Evolutionary conservation across 2,888 invertebrate species (phyloP).

Genomic region (Parnassius mnemosyne): DNA sequence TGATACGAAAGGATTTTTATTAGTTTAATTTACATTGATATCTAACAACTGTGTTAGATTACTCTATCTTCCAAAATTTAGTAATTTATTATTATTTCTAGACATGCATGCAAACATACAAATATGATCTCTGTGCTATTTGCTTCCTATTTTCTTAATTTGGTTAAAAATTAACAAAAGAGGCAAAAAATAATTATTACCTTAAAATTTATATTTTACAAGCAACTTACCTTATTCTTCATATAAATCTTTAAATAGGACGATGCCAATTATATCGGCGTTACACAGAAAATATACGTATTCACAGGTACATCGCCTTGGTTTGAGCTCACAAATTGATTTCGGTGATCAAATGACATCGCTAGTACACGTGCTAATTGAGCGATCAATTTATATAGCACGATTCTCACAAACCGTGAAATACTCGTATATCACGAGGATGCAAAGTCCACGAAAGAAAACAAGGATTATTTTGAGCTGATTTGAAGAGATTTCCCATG

Average conservation of each 20-base stretch:
- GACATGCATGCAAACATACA: too few relatives aligned
- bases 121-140: too few relatives aligned
- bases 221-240: conserved; percentile 7
- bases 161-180: too few relatives aligned
- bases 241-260: conserved; percentile 1
- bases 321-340: conserved; percentile 40
- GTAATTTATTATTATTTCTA: too few relatives aligned
- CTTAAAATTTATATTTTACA: too few relatives aligned
- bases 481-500: too few relatives aligned
- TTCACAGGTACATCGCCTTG: conserved; percentile 35
- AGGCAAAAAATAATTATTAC: too few relatives aligned
- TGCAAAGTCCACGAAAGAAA: background rate
- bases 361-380: conserved; percentile 53
- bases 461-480: background rate
- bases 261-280: background rate
- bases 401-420: conserved; percentile 45
- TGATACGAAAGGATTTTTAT: too few relatives aligned
- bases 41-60: too few relatives aligned
- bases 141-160: too few relatives aligned
- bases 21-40: too few relatives aligned
- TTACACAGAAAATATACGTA: background rate
- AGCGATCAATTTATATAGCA: conserved; percentile 56
- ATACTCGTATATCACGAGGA: conserved; percentile 11
- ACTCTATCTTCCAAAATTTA: too few relatives aligned
- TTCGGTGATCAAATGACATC: conserved; percentile 39